Evolutionary conservation across 2,113 vertebrate genomes (phyloP).

Genomic region (Corythornis vintsioides): DNA sequence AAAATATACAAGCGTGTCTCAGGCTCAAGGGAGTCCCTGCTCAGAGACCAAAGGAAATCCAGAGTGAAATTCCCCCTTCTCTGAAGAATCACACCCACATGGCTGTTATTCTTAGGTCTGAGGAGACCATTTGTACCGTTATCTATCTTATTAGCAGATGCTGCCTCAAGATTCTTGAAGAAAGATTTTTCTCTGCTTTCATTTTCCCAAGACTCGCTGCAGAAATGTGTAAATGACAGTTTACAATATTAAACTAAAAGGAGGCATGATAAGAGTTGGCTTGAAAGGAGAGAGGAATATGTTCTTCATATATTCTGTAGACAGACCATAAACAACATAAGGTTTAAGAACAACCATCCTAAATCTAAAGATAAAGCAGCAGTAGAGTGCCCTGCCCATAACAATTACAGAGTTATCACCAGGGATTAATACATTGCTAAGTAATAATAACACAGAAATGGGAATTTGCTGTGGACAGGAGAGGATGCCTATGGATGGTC

Average conservation of each 20-base stretch:
- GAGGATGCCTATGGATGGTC: not conserved
- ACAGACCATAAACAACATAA: not conserved
- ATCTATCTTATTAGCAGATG: not conserved
- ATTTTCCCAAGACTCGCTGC: not conserved
- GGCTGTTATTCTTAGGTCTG: rapidly evolving
- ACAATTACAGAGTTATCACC: not conserved
- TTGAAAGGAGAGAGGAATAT: not conserved
- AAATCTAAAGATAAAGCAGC: not conserved
- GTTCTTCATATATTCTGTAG: not conserved
- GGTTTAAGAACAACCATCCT: not conserved
- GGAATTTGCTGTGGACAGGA: not conserved
- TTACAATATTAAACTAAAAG: not conserved
- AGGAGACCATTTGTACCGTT: not conserved
- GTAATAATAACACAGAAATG: not conserved
- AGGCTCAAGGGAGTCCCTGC: rapidly evolving
- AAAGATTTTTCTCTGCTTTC: not conserved
- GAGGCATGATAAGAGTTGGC: not conserved
- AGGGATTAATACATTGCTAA: not conserved
- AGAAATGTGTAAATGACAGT: not conserved
- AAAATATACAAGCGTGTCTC: rapidly evolving
- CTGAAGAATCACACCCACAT: not conserved
- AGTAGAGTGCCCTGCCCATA: not conserved
- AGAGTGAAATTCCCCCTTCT: not conserved
- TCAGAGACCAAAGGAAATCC: not conserved
- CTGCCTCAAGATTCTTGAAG: not conserved